Evolutionary conservation across 1,140 invertebrate genomes (phyloP).

Genomic region (Branchinecta lynchi): DNA sequence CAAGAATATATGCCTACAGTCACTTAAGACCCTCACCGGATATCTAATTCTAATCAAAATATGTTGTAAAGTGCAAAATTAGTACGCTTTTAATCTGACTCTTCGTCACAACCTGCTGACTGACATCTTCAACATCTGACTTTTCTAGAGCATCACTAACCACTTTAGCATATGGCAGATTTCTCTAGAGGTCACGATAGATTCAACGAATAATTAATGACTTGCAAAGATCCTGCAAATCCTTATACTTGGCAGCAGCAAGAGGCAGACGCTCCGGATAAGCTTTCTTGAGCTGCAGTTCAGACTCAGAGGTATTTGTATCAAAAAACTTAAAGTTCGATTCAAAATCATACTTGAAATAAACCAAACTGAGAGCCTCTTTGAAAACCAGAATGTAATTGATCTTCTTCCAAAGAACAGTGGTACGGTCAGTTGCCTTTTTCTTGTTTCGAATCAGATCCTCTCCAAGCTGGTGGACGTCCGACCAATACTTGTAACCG

Average conservation of each 20-base stretch:
- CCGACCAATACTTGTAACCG: conserved; percentile 8
- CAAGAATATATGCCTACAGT: too few relatives aligned
- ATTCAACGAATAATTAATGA: conserved; percentile 7
- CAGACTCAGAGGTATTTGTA: conserved; percentile 9
- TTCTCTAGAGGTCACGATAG: conserved; percentile 5
- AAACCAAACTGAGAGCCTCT: conserved; percentile 5
- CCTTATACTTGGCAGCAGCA: too few relatives aligned
- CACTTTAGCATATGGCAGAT: conserved; percentile 6
- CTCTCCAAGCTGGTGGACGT: conserved; percentile 4
- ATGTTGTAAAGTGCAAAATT: conserved; percentile 6
- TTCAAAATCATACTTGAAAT: conserved; percentile 10
- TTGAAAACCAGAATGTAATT: not conserved
- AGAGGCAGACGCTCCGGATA: conserved; percentile 8
- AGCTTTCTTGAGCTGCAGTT: conserved; percentile 8
- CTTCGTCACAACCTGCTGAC: conserved; percentile 4
- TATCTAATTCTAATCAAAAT: conserved; percentile 10
- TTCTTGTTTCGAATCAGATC: conserved; percentile 1
- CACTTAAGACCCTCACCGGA: conserved; percentile 8
- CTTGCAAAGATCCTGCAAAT: conserved; percentile 9
- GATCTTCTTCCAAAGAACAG: conserved; percentile 6
- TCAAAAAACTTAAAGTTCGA: conserved; percentile 6
- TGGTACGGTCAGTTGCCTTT: conserved; percentile 5
- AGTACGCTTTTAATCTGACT: conserved; percentile 2
- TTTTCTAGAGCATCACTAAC: conserved; percentile 1
- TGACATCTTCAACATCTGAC: not conserved